Base-by-base conservation (phyloP, 2,797 vertebrate species). In the Podarcis lilfordi region DNA sequence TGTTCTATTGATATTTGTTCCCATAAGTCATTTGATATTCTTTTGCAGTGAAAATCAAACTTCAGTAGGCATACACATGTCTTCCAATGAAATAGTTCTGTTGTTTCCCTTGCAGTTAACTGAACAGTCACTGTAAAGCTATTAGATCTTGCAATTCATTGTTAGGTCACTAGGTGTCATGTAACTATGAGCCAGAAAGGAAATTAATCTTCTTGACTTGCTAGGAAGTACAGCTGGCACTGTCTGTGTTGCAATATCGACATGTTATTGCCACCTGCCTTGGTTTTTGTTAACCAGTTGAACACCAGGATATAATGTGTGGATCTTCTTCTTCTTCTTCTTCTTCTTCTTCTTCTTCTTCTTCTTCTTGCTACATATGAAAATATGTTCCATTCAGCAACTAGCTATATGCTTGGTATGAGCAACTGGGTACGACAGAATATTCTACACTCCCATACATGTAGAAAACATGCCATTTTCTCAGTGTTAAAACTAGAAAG, bases 151-250 rank as follows among this genome's bases (percentile, higher is more conserved):
- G 94, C 79, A 86, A 21, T 92, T 91, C 89, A 35, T 69, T 0
- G 8, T 25, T 19, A 32, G 80, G 89, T 80, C 95, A 72, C 93
- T 93, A 94, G 93, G 88, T 95, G 94, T 95, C 95, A 92, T 82
- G 87, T 89, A 91, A 79, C 87, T 85, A 66, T 92, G 95, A 79
- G 61, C 69, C 82, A 92, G 89, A 91, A 27, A 32, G 59, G 76
- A 89, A 86, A 78, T 79, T 32, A 29, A 23, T 74, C 0, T 0
- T 29, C 64, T 68, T 80, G 77, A 27, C 40, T 85, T 92, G 35
- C 84, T 78, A 50, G 37, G 0, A 88, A 75, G 40, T 0, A 0
- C 82, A 84, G 88, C 86, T 85, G 91, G 72, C 91, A 0, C 79
- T 45, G 66, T 55, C 3, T 0, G 1, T 55, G 35, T 88, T 79